Conservation (phyloP, 2,888 invertebrate species). For the Plagiodera versicolora region DNA sequence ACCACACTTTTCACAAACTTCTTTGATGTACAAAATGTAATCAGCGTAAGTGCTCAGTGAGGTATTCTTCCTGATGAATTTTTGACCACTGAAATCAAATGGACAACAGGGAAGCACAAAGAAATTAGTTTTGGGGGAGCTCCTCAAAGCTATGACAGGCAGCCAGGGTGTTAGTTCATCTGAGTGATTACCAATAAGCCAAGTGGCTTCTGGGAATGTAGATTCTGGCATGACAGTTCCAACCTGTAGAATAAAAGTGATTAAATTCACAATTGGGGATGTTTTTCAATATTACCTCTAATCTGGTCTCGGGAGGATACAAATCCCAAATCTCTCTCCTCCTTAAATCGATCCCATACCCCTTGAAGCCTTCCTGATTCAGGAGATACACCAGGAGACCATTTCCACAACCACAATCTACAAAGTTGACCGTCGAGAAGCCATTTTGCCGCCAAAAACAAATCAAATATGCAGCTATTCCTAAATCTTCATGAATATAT, state of each 20-base stretch:
- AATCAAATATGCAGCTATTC: slow-evolving; percentile 86
- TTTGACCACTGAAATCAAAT: slow-evolving; percentile 84
- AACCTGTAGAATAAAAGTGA: slow-evolving; percentile 62
- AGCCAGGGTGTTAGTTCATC: slow-evolving; percentile 99
- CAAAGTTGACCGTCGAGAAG: slow-evolving; percentile 62
- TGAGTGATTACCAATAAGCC: slow-evolving; percentile 98
- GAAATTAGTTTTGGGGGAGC: slow-evolving; percentile 74
- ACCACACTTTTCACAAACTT: slow-evolving; percentile 69
- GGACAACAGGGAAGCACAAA: slow-evolving; percentile 96
- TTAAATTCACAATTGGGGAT: neutral
- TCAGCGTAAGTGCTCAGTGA: slow-evolving; percentile 77
- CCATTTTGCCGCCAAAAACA: slow-evolving; percentile 66
- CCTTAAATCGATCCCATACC: slow-evolving; percentile 83
- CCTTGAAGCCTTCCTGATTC: slow-evolving; percentile 78
- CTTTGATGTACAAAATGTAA: slow-evolving; percentile 67
- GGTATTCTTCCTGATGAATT: slow-evolving; percentile 74
- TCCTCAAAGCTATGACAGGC: slow-evolving; percentile 84
- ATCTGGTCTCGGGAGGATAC: slow-evolving; percentile 65
- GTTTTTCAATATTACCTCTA: slow-evolving; percentile 59
- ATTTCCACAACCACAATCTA: slow-evolving; percentile 98
- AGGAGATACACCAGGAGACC: slow-evolving; percentile 89
- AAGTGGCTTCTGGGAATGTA: slow-evolving; percentile 75
- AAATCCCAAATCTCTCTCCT: slow-evolving; percentile 86
- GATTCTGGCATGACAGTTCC: slow-evolving; percentile 64
- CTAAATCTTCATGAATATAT: slow-evolving; percentile 95